Percentiles rank a stretch among this genome's conserved stretches.
These are phyloP conservation scores for Girardinus metallicus DNA, from an alignment of 2,797 vertebrate genomes.

Conservation along the genomic window DNA sequence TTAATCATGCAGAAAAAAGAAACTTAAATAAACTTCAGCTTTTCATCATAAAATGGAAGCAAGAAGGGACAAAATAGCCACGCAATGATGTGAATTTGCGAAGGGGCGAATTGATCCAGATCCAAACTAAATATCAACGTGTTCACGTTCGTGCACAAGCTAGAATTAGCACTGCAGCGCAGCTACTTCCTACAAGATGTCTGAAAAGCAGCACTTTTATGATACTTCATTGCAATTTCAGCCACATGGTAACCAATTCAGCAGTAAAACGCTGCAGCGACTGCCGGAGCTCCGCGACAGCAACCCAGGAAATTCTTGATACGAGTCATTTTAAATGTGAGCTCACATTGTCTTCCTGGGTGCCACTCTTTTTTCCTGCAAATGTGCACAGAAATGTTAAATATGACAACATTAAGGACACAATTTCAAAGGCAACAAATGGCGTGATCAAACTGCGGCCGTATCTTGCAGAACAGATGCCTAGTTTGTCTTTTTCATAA, in stretches of 20 bases:
- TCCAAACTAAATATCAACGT: background rate
- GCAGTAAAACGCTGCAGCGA: background rate
- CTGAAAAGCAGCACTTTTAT: background rate
- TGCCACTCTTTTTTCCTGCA: background rate
- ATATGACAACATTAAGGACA: background rate
- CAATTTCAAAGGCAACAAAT: conserved; percentile 16
- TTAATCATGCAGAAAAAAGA: background rate
- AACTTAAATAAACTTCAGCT: background rate
- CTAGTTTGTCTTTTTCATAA: conserved; percentile 38
- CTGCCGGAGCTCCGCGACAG: background rate
- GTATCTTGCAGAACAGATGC: conserved; percentile 16
- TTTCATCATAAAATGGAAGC: background rate
- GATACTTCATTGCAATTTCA: background rate
- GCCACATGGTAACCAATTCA: background rate
- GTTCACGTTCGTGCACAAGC: background rate
- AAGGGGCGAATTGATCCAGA: background rate
- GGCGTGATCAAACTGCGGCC: conserved; percentile 21
- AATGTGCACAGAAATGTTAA: background rate
- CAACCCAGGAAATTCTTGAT: background rate
- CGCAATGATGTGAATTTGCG: background rate
- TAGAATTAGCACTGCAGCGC: background rate
- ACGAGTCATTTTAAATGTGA: background rate
- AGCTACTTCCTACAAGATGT: background rate
- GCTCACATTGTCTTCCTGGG: background rate
- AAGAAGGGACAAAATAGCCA: background rate